A percentile compares a stretch with the other conserved stretches of the same genome.
phyloP scores from a whole-genome alignment of 2,888 invertebrate genomes.

The Ferdinandea cuprea region DNA sequence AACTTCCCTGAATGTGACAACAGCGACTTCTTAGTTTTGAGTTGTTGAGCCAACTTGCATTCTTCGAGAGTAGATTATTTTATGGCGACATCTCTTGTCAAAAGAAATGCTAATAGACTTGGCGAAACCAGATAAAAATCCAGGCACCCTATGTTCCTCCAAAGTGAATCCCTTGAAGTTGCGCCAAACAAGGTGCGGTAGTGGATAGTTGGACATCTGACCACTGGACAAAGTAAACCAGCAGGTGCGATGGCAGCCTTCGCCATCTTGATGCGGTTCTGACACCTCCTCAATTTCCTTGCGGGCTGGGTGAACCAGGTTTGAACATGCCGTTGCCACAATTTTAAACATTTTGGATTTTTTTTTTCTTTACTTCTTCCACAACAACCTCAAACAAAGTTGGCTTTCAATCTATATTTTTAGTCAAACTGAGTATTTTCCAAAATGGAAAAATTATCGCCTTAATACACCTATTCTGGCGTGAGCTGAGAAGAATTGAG shows the following conservation, averaged over 20 bases:
- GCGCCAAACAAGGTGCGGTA: slow-evolving; percentile 97
- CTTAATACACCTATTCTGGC: too few relatives aligned
- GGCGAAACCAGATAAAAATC: slow-evolving; percentile 93
- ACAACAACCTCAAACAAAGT: too few relatives aligned
- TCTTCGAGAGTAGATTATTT: slow-evolving; percentile 96
- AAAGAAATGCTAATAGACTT: slow-evolving; percentile 97
- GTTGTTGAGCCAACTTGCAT: slow-evolving; percentile 95
- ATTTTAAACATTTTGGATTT: slow-evolving; percentile 99
- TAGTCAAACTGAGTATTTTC: too few relatives aligned
- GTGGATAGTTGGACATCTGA: slow-evolving; percentile 96
- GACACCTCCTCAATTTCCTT: slow-evolving; percentile 94
- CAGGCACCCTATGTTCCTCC: slow-evolving; percentile 96
- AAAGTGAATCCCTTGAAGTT: slow-evolving; percentile 98
- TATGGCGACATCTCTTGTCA: slow-evolving; percentile 96
- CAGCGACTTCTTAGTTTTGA: slow-evolving; percentile 88
- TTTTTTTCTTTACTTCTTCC: too few relatives aligned
- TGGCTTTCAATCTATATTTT: too few relatives aligned
- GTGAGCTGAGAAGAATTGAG: too few relatives aligned
- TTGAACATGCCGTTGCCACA: slow-evolving; percentile 98
- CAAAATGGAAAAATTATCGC: too few relatives aligned
- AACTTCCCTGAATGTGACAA: slow-evolving; percentile 91
- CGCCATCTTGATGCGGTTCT: slow-evolving; percentile 96
- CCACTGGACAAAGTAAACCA: slow-evolving; percentile 93
- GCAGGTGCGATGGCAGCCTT: slow-evolving; percentile 94
- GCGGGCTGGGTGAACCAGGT: slow-evolving; percentile 99